These are phyloP conservation scores for Brachionus koreanus DNA, from an alignment of 1,140 invertebrate species.

Conservation along the genomic window DNA sequence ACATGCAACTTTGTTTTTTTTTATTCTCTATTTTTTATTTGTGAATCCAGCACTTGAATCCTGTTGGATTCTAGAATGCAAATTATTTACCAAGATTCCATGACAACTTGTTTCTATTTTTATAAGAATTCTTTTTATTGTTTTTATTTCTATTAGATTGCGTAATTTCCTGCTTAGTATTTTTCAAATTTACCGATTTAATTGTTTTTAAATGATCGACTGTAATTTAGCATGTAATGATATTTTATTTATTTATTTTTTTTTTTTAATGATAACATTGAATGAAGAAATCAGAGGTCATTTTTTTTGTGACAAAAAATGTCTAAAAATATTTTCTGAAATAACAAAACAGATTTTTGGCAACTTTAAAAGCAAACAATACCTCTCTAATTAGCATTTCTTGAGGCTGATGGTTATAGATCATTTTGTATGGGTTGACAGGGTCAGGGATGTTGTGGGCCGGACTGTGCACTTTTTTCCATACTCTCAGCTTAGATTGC, in stretches of 20 bases:
- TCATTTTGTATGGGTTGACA: background rate
- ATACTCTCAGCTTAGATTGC: background rate
- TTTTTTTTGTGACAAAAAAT: too few relatives aligned
- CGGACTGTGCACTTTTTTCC: conserved; percentile 33
- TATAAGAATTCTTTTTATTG: background rate
- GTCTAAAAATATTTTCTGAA: too few relatives aligned
- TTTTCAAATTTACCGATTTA: background rate
- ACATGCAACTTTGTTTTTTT: background rate
- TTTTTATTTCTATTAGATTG: background rate
- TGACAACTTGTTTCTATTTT: conserved; percentile 32
- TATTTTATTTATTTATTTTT: background rate
- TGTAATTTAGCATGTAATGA: background rate
- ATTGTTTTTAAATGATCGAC: background rate
- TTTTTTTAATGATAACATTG: too few relatives aligned
- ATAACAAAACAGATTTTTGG: background rate
- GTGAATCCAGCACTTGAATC: background rate
- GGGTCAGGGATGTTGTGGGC: background rate
- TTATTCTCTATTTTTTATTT: background rate
- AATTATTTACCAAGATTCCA: background rate
- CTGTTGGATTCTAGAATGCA: background rate
- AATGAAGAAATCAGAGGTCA: too few relatives aligned
- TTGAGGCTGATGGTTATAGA: background rate
- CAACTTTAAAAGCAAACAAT: background rate
- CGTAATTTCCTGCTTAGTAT: background rate
- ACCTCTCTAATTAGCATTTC: conserved; percentile 3